These are phyloP conservation scores for Drosophila quasianomalipes DNA, from an alignment of 2,888 invertebrate species.

Conservation along the genomic window DNA sequence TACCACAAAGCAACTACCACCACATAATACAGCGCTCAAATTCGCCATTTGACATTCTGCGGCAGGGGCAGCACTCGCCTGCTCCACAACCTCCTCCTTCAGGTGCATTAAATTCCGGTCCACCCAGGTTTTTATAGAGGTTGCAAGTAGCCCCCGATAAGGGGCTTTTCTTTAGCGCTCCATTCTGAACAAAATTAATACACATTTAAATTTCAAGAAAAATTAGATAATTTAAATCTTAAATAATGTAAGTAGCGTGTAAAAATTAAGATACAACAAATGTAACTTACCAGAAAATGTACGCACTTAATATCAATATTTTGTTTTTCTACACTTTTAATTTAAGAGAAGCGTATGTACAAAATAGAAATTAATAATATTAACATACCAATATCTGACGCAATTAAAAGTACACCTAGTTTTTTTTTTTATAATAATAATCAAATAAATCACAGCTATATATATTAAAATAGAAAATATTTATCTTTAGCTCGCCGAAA, in stretches of 20 bases:
- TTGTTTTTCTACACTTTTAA: conserved; percentile 21
- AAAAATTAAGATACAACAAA: conserved; percentile 25
- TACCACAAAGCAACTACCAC: conserved; percentile 84
- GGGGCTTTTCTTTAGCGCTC: conserved; percentile 85
- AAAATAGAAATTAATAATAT: conserved; percentile 34
- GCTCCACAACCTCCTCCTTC: conserved; percentile 80
- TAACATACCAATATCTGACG: conserved; percentile 29
- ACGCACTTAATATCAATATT: conserved; percentile 15
- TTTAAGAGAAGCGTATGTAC: conserved; percentile 35
- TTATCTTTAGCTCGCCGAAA: conserved; percentile 9
- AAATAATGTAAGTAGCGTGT: conserved; percentile 43
- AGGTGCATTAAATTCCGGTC: conserved; percentile 85
- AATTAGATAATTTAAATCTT: conserved; percentile 53
- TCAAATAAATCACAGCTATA: conserved; percentile 18
- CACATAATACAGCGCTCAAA: conserved; percentile 85
- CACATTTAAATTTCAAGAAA: conserved; percentile 34
- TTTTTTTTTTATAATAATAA: conserved; percentile 29
- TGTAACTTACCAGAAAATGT: conserved; percentile 19
- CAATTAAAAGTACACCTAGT: conserved; percentile 28
- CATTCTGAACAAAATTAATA: conserved; percentile 81
- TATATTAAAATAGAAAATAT: conserved; percentile 3
- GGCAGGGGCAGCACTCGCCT: conserved; percentile 83
- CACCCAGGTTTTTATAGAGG: conserved; percentile 86
- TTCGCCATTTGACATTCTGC: conserved; percentile 84
- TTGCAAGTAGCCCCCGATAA: conserved; percentile 85